phyloP scores from a whole-genome alignment of 2,113 vertebrate genomes.

The Myrmophylax atrothorax region DNA sequence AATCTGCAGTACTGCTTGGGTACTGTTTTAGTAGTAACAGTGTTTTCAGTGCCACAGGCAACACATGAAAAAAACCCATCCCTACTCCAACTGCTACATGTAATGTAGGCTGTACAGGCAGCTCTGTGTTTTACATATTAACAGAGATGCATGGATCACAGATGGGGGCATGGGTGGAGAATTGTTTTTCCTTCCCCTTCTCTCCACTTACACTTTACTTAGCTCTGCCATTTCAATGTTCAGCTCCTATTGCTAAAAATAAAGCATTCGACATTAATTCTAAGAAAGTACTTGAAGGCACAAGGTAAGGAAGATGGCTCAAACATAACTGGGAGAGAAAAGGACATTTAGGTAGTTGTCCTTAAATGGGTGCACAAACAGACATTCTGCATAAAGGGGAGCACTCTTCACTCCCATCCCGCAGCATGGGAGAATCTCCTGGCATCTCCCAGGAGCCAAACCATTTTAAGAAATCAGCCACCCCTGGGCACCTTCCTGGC shows the following conservation, averaged over 20 bases:
- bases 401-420: not conserved
- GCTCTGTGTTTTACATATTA: conserved; percentile 12
- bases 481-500: not conserved
- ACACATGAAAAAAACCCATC: not conserved
- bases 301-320: not conserved
- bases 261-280: not conserved
- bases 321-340: not conserved
- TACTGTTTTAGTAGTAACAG: not conserved
- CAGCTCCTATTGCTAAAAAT: conserved; percentile 13
- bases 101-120: not conserved
- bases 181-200: conserved; percentile 35
- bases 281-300: not conserved
- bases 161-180: not conserved
- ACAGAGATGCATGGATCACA: not conserved
- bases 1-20: not conserved
- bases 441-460: not conserved
- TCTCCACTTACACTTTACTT: not conserved
- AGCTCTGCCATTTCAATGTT: not conserved
- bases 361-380: not conserved
- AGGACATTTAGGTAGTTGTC: not conserved
- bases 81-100: not conserved
- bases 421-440: not conserved
- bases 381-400: not conserved
- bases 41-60: not conserved
- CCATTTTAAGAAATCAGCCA: accelerated